Base-by-base conservation (phyloP, 1,140 invertebrate species). In the Monochamus saltuarius region DNA sequence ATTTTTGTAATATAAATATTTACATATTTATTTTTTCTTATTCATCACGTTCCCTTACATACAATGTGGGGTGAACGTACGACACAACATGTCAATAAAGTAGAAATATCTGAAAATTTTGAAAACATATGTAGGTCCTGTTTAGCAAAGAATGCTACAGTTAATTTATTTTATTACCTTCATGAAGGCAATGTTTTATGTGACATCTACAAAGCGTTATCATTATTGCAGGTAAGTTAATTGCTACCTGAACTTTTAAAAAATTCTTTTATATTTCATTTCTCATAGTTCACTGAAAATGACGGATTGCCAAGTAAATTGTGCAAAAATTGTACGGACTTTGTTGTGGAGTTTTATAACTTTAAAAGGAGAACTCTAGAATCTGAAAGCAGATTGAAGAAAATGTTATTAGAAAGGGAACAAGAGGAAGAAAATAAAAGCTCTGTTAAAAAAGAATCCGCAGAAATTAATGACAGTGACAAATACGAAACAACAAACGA, bases 201-300 rank as follows among this genome's bases (percentile, higher is more conserved):
- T 56, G 53, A 56, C 29, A 11, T 56, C 3, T 56, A 40, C 34
- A 7, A 39, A 13, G 43, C 10, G 17, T 16, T 56, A 11, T 35
- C 19, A 16, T 45, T 37, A 22, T 34, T 56, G 39, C n/a, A 56
- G 17, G 53, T 56, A 56, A 56, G 53, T 45, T 42, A 14, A 34
- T 40, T 11, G 4, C 14, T 40, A 4, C 4, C 8, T 40, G 2
- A 40, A 40, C 8, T 16, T 40, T 40, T 38, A n/a, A 38, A 40
- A 40, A 10, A 22, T 13, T 7, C n/a, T 51, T 35, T 34, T 13
- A 22, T 1, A 36, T 22, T 14, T 16, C 4, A 53, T 39, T 56
- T 56, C 7, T 22, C 22, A 6, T 29, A 56, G 53, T 13, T 56
- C 1, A 29, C 43, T 29, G 19, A 16, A 13, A 34, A 19, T 14